Conservation (phyloP, 92 coral and sea anemone genomes). For the Ricordea florida region DNA sequence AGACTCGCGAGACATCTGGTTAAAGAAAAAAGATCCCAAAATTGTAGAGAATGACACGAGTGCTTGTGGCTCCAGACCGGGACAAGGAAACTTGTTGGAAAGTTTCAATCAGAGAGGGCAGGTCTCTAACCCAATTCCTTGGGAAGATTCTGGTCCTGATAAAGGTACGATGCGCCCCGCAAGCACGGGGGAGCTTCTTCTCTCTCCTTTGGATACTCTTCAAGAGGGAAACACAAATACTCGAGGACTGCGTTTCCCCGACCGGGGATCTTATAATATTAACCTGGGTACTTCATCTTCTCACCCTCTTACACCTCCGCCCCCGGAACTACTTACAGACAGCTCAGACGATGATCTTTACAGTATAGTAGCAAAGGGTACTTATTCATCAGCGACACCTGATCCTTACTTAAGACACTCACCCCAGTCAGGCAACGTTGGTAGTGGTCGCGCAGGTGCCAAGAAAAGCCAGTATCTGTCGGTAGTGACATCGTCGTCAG, state of each 20-base stretch:
- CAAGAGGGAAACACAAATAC: conserved; percentile 28
- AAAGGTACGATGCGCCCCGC: conserved; percentile 42
- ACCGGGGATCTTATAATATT: conserved; percentile 11
- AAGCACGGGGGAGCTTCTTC: conserved; percentile 66
- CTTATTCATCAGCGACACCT: conserved; percentile 73
- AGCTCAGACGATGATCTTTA: conserved; percentile 94
- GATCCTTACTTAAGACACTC: conserved; percentile 49
- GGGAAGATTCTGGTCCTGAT: neutral
- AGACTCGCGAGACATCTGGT: conserved; percentile 6
- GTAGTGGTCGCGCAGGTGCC: neutral
- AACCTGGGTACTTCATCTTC: conserved; percentile 14
- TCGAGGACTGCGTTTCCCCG: conserved; percentile 35
- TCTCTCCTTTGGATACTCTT: conserved; percentile 81
- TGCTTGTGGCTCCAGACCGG: neutral
- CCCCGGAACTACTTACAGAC: conserved; percentile 78
- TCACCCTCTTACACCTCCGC: conserved; percentile 64
- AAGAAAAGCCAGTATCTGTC: conserved; percentile 19
- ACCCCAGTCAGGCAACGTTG: no score
- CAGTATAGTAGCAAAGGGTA: conserved; percentile 95
- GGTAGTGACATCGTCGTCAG: conserved; percentile 18
- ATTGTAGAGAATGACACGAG: neutral
- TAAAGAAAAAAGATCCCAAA: neutral
- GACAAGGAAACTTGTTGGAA: neutral
- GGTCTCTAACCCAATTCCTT: neutral
- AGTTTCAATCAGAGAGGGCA: neutral